These are phyloP conservation scores for Plestiodon gilberti DNA, from an alignment of 2,113 vertebrate genomes.

Conservation along the genomic window DNA sequence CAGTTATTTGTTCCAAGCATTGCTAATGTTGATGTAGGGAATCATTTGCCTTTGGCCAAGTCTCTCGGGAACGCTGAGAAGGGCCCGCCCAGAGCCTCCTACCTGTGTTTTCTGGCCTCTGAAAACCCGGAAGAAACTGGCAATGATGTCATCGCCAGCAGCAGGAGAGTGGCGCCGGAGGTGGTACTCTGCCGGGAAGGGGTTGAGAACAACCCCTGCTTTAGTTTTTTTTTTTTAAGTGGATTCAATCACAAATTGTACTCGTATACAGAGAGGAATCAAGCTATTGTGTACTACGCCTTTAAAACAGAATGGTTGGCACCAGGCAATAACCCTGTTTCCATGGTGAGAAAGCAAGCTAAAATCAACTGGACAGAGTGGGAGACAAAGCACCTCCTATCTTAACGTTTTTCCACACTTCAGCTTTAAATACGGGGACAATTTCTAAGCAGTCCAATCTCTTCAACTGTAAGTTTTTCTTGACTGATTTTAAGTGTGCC, in stretches of 20 bases:
- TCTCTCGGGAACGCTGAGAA: no score
- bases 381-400: no score
- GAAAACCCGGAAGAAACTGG: no score
- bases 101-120: no score
- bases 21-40: not conserved
- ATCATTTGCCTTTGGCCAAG: no score
- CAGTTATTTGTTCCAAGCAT: constrained; percentile 57
- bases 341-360: constrained; percentile 46
- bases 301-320: constrained; percentile 21
- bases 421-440: not conserved
- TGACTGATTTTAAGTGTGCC: not conserved
- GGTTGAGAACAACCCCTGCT: no score
- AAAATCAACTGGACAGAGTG: not conserved
- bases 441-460: accelerated
- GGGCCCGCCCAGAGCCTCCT: no score
- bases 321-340: constrained; percentile 52
- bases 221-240: no score
- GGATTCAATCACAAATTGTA: not conserved
- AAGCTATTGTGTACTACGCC: not conserved
- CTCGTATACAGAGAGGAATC: no score
- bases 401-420: not conserved
- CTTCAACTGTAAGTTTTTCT: not conserved
- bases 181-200: no score
- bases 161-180: no score
- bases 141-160: no score